Conservation (phyloP, 2,888 invertebrate species). For the Tryphoninae sp. region DNA sequence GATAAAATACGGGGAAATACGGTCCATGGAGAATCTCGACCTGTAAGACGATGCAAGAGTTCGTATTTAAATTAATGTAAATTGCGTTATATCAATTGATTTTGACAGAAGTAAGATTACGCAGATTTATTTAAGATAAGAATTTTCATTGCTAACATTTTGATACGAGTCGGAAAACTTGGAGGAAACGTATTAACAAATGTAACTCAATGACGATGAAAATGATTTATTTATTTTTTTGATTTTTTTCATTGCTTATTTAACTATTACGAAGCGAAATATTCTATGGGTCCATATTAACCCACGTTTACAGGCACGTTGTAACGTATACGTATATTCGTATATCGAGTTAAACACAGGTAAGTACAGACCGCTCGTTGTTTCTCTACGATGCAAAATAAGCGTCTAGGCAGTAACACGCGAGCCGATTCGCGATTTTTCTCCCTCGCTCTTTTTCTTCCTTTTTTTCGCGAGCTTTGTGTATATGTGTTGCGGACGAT, state of each 20-base stretch:
- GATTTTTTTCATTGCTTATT: too few species aligned
- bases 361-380: conserved; percentile 4
- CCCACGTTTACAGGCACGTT: not conserved
- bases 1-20: not conserved
- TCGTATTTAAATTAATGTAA: too few species aligned
- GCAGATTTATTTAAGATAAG: too few species aligned
- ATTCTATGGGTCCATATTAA: not conserved
- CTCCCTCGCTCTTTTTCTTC: not conserved
- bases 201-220: too few species aligned
- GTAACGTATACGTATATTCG: not conserved
- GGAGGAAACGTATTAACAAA: too few species aligned
- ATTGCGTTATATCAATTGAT: too few species aligned
- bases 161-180: too few species aligned
- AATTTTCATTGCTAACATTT: too few species aligned
- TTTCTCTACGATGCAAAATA: conserved; percentile 29
- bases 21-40: too few species aligned
- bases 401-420: conserved; percentile 41
- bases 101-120: too few species aligned
- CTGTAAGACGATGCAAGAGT: too few species aligned
- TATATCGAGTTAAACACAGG: not conserved
- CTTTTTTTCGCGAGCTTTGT: conserved; percentile 30
- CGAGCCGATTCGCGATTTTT: conserved; percentile 52
- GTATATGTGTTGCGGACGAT: conserved; percentile 34
- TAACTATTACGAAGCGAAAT: not conserved
- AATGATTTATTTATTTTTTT: too few species aligned